phyloP scores from a whole-genome alignment of 2,888 invertebrate genomes.

The Toxonevra muliebris region DNA sequence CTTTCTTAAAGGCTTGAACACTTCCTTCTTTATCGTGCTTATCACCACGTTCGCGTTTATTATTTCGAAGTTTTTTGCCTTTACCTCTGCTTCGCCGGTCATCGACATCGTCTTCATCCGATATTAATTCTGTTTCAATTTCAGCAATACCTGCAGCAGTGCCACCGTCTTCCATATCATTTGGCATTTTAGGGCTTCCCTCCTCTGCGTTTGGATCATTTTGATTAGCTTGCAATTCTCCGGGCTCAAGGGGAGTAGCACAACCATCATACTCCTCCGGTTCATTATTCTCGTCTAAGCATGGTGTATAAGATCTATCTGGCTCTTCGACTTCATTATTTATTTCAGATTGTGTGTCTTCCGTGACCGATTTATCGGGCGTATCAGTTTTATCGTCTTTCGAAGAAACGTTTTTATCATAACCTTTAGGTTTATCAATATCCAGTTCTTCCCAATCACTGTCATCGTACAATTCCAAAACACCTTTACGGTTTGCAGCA shows the following conservation, averaged over 20 bases:
- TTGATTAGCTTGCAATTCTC: constrained; percentile 1
- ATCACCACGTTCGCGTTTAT: constrained; percentile 38
- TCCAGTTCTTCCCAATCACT: constrained; percentile 66
- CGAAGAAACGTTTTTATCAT: constrained; percentile 20
- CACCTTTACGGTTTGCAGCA: constrained; percentile 60
- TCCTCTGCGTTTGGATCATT: constrained; percentile 24
- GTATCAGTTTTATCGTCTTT: constrained; percentile 24
- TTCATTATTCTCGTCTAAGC: constrained; percentile 72
- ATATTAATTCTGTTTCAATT: constrained; percentile 79
- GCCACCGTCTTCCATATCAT: constrained; percentile 20
- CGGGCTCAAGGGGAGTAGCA: constrained; percentile 21
- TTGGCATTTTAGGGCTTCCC: constrained; percentile 1
- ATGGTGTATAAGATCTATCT: constrained; percentile 78
- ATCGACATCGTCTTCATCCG: constrained; percentile 72
- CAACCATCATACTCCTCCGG: constrained; percentile 50
- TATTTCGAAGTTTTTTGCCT: constrained; percentile 36
- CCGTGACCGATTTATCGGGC: constrained; percentile 17
- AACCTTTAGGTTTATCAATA: constrained; percentile 55
- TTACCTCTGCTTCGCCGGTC: constrained; percentile 40
- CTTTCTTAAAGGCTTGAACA: constrained; percentile 78
- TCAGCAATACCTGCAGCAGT: constrained; percentile 65
- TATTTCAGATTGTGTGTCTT: not conserved
- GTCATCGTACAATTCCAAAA: constrained; percentile 69
- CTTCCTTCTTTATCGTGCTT: constrained; percentile 53
- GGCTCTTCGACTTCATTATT: constrained; percentile 62